These are phyloP conservation scores for Linyphia triangularis DNA, from an alignment of 2,888 invertebrate genomes.

Conservation along the genomic window DNA sequence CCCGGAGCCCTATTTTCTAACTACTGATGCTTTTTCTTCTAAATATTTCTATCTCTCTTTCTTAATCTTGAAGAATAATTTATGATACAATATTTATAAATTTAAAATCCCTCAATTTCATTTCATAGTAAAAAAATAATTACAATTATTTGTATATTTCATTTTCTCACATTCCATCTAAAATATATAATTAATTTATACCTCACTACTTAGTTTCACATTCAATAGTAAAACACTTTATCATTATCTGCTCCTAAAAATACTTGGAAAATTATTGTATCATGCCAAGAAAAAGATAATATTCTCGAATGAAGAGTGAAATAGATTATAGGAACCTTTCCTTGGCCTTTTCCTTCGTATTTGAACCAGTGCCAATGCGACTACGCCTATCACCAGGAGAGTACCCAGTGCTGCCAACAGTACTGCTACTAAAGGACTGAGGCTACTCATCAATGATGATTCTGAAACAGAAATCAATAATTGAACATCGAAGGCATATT, in stretches of 20 bases:
- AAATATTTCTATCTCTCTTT: too few species aligned
- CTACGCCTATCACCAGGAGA: constrained; percentile 70
- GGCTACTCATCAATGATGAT: constrained; percentile 39
- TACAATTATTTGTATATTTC: too few species aligned
- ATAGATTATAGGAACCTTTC: constrained; percentile 55
- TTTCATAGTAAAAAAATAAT: too few species aligned
- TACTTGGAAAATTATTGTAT: not conserved
- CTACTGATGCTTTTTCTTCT: too few species aligned
- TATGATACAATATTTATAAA: too few species aligned
- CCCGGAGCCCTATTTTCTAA: too few species aligned
- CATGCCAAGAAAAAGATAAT: not conserved
- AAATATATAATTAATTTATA: too few species aligned
- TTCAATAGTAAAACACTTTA: not conserved
- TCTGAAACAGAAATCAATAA: constrained; percentile 57
- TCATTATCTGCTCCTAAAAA: not conserved
- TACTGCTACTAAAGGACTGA: constrained; percentile 65
- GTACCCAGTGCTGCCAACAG: constrained; percentile 62
- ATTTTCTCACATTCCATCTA: too few species aligned
- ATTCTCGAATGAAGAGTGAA: too few species aligned
- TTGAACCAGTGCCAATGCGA: constrained; percentile 72
- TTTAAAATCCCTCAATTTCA: too few species aligned
- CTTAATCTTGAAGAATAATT: too few species aligned
- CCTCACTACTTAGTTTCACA: too few species aligned
- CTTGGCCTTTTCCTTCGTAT: constrained; percentile 54
- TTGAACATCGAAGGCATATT: not conserved